These are phyloP conservation scores for Lethenteron reissneri DNA, from an alignment of 2,113 vertebrate genomes.

Conservation along the genomic window DNA sequence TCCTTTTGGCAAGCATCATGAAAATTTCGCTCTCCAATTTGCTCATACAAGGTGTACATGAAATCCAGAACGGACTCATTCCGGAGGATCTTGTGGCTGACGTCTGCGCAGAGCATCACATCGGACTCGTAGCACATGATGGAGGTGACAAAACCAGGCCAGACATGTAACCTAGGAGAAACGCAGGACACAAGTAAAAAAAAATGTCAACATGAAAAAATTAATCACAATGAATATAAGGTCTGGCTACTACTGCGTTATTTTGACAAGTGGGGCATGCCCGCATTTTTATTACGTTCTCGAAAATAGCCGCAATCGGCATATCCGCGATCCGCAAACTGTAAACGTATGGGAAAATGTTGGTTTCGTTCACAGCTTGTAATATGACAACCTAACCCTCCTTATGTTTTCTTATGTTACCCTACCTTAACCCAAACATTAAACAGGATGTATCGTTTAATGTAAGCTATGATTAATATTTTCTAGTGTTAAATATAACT, in stretches of 20 bases:
- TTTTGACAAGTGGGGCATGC: background rate
- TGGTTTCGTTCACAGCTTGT: too few species aligned
- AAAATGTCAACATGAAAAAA: conserved; percentile 4
- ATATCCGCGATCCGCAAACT: too few species aligned
- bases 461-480: too few species aligned
- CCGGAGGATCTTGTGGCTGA: conserved; percentile 25
- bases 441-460: too few species aligned
- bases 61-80: conserved; percentile 23
- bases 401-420: too few species aligned
- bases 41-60: conserved; percentile 18
- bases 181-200: background rate
- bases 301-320: too few species aligned
- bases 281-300: background rate
- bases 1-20: conserved; percentile 20
- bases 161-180: conserved; percentile 19
- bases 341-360: too few species aligned
- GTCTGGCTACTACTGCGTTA: background rate
- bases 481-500: too few species aligned
- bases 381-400: too few species aligned
- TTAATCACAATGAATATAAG: background rate
- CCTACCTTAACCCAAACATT: too few species aligned
- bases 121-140: conserved; percentile 18
- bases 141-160: conserved; percentile 24
- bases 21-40: conserved; percentile 11
- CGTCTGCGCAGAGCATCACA: conserved; percentile 17